Evolutionary conservation across 2,888 invertebrate genomes (phyloP), one percentile per base, ranked within the genome.

Genomic region (Rotaria socialis): DNA sequence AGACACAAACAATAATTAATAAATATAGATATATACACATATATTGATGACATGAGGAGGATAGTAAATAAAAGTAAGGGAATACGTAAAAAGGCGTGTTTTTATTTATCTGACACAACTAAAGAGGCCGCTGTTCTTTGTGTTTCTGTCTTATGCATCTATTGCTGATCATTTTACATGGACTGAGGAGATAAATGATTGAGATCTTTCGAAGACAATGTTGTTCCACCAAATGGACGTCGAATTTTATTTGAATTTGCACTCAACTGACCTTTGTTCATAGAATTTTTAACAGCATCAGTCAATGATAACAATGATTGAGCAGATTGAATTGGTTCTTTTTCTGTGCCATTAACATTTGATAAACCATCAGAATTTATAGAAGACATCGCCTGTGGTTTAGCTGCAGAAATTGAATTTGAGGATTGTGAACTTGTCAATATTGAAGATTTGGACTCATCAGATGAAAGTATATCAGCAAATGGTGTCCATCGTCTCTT

Each of bases 111-210:
- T 67, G 67, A 67, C 67, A 67, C 16, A 35, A 27, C 19, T 35
- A 67, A 67, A 67, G 7, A 35, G 14, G 10, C 0, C 3, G 7
- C 14, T 67, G 67, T 35, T 67, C 14, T 27, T 7, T 11, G 35
- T 27, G 35, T 41, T 35, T 67, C 8, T 27, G 5, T 60, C 7
- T 3, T 1, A 22, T 24, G n/a, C 11, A 27, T 27, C 3, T 60
- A 24, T 27, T 60, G 24, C 10, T 58, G n/a, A 8, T 27, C n/a
- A 6, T 35, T 19, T 67, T 35, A 67, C 67, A 35, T 35, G 35
- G 67, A 67, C 19, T 67, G 67, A 35, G 67, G 67, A 19, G 67
- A 67, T 35, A 67, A 67, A 6, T 67, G 67, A 67, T 67, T 67
- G 11, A 67, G 67, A 41, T 67, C 67, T 35, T 67, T 67, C 4